phyloP scores from a whole-genome alignment of 1,140 invertebrate species.

The Ceratoteleas bidentatus region DNA sequence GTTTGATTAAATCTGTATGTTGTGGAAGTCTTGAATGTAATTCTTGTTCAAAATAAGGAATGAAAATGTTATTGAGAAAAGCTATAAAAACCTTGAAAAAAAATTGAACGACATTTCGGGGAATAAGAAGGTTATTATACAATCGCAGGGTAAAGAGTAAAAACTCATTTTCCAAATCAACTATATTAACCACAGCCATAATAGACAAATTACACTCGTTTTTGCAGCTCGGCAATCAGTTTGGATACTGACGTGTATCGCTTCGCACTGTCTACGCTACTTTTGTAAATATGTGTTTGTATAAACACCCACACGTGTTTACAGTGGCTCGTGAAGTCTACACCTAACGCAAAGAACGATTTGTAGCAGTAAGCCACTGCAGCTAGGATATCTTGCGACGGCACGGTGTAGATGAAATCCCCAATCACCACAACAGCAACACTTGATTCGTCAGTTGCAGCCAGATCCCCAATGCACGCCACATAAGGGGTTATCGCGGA shows the following conservation, averaged over 20 bases:
- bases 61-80: conserved; percentile 6
- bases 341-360: conserved; percentile 5
- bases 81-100: not conserved
- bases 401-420: conserved; percentile 6
- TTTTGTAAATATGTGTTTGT: not conserved
- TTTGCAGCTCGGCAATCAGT: too few species aligned
- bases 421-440: conserved; percentile 9
- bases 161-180: conserved; percentile 7
- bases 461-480: too few species aligned
- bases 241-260: conserved; percentile 1
- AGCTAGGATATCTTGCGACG: not conserved
- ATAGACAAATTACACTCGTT: not conserved
- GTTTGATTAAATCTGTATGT: not conserved
- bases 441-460: too few species aligned
- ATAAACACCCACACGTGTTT: conserved; percentile 19
- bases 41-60: not conserved
- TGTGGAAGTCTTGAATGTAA: not conserved
- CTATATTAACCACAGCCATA: not conserved
- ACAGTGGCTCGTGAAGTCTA: conserved; percentile 6
- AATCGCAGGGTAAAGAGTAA: not conserved
- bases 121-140: conserved; percentile 11
- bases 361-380: conserved; percentile 22
- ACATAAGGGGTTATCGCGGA: too few species aligned
- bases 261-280: conserved; percentile 3
- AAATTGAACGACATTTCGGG: conserved; percentile 13